Base-by-base conservation (phyloP, 2,888 invertebrate genomes). In the Seira musarum region DNA sequence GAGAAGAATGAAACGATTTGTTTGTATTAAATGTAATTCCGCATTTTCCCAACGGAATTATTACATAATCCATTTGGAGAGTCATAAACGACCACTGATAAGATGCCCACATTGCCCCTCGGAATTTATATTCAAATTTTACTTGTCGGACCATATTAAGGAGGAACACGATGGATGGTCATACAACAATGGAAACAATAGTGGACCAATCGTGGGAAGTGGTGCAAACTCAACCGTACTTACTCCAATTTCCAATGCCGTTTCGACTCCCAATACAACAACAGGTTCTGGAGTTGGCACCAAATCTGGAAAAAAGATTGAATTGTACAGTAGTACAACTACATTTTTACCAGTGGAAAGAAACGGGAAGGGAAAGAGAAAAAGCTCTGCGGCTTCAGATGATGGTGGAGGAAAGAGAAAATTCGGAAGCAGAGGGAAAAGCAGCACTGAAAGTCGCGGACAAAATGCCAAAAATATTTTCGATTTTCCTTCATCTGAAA, bases 101-200 rank as follows among this genome's bases (percentile, higher is more conserved):
- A n/a, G 17, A 49, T 80, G 80, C 30, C 74, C 70, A 3, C 73
- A 74, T 10, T 80, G 80, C 22, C 25, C 64, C 0, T 61, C 64
- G 30, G 57, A 57, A 46, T 80, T 74, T 57, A 24, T 35, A 6
- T 69, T 53, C 25, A 74, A 65, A 60, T 80, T 80, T 80, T 74
- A 65, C 17, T 57, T 80, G 19, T n/a, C 1, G 15, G 80, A 80
- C 35, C 80, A 80, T 46, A 57, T 80, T 21, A 80, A 80, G 17
- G 57, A 24, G 0, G 40, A 49, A 13, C 80, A 80, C 35, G 68
- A 72, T 10, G 67, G 30, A 19, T 17, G 25, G 8, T 5, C 35
- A 19, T n/a, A n/a, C n/a, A n/a, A n/a, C n/a, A n/a, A n/a, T n/a
- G n/a, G n/a, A n/a, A n/a, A 17, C 30, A 65, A 65, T 5, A 8